These are phyloP conservation scores for Calephelis nemesis DNA, from an alignment of 1,140 invertebrate species.

Conservation along the genomic window DNA sequence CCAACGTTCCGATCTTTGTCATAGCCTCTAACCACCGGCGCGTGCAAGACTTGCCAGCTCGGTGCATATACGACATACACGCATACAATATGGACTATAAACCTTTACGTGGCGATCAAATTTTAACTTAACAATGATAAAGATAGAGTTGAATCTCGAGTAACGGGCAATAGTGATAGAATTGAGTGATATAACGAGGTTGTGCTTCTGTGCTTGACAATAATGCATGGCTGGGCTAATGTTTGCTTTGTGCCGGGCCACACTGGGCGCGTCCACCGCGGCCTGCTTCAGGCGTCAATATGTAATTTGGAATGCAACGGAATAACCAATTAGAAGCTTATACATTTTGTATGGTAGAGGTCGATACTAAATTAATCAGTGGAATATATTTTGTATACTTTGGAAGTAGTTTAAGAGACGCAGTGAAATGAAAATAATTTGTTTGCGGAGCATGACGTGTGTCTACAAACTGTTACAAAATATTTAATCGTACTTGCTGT, in stretches of 20 bases:
- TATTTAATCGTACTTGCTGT: too few species aligned
- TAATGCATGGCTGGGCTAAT: slow-evolving; percentile 77
- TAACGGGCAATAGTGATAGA: slow-evolving; percentile 19
- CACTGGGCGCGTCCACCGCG: slow-evolving; percentile 68
- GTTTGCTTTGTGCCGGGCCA: slow-evolving; percentile 74
- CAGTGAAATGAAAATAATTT: too few species aligned
- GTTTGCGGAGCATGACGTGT: too few species aligned
- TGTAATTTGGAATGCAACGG: slow-evolving; percentile 68
- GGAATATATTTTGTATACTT: too few species aligned
- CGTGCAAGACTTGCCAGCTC: slow-evolving; percentile 63
- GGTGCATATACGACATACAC: slow-evolving; percentile 53
- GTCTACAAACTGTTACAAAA: too few species aligned
- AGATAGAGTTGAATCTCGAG: slow-evolving; percentile 30
- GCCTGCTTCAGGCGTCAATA: slow-evolving; percentile 69
- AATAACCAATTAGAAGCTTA: slow-evolving; percentile 71
- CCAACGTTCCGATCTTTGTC: slow-evolving; percentile 71
- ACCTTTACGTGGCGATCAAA: slow-evolving; percentile 22
- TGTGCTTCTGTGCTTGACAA: slow-evolving; percentile 72
- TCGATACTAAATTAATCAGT: too few species aligned
- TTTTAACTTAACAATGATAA: slow-evolving; percentile 18
- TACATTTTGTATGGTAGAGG: slow-evolving; percentile 58
- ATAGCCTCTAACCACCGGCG: slow-evolving; percentile 59
- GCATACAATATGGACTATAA: slow-evolving; percentile 33
- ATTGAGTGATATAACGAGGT: slow-evolving; percentile 29
- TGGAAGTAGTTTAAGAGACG: too few species aligned